phyloP scores from a whole-genome alignment of 2,888 invertebrate species.

The Azorinus chamasolen region DNA sequence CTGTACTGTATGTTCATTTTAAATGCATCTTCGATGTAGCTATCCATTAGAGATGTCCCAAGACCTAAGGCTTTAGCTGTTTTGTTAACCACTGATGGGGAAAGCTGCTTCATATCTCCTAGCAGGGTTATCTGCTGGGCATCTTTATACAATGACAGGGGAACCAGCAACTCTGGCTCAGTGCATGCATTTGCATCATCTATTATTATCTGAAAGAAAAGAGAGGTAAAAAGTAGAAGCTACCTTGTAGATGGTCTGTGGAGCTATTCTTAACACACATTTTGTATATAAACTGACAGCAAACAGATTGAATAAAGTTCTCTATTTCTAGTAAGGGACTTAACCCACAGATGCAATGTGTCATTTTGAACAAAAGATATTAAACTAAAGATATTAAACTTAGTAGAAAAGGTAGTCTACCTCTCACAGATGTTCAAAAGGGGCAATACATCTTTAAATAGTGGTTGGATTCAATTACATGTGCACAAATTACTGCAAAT shows the following conservation, averaged over 20 bases:
- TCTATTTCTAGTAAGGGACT: neutral
- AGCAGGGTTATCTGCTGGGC: constrained; percentile 85
- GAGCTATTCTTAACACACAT: too few species aligned
- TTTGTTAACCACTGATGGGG: constrained; percentile 67
- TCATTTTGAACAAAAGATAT: too few species aligned
- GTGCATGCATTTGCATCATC: constrained; percentile 82
- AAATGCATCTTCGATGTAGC: constrained; percentile 73
- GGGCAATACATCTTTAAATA: too few species aligned
- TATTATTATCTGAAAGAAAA: constrained; percentile 78
- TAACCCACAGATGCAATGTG: too few species aligned
- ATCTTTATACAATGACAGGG: constrained; percentile 77
- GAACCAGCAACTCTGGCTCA: constrained; percentile 81
- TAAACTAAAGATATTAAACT: too few species aligned
- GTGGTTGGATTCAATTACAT: too few species aligned
- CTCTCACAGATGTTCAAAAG: too few species aligned
- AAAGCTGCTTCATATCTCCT: constrained; percentile 80
- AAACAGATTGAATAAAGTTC: too few species aligned
- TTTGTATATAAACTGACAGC: too few species aligned
- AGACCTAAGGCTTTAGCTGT: constrained; percentile 74
- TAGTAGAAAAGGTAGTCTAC: too few species aligned
- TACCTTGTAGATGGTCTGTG: too few species aligned
- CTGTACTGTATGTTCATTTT: constrained; percentile 79
- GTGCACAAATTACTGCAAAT: too few species aligned
- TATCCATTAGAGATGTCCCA: constrained; percentile 75
- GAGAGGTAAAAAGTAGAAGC: neutral